These are phyloP conservation scores for Naja naja DNA, from an alignment of 2,113 vertebrate species.

Conservation along the genomic window DNA sequence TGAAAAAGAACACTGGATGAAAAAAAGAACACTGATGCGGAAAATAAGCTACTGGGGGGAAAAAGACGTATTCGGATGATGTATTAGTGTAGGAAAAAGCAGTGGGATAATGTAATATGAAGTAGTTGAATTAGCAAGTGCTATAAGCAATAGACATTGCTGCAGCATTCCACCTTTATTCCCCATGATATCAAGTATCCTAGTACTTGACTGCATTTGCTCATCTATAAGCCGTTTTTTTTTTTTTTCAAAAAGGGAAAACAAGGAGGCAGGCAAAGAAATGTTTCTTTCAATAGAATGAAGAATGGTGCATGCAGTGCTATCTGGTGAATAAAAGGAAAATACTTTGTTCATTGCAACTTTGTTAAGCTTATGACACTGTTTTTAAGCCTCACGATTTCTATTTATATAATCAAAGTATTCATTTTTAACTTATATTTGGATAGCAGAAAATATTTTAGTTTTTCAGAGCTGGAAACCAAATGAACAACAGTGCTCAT, in stretches of 20 bases:
- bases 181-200: too few species aligned
- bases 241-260: background rate
- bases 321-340: background rate
- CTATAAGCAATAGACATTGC: background rate
- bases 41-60: background rate
- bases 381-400: background rate
- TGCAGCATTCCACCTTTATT: background rate
- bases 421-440: background rate
- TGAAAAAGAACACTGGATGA: background rate
- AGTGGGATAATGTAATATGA: background rate
- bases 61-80: background rate
- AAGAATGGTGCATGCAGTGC: background rate
- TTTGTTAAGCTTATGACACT: background rate
- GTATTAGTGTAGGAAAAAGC: constrained; percentile 10
- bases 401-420: background rate
- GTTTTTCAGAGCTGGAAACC: background rate
- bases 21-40: background rate
- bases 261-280: background rate
- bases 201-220: background rate
- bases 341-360: background rate
- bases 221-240: background rate
- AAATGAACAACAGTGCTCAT: background rate
- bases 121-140: background rate
- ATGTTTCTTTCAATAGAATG: background rate
- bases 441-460: background rate